Percentiles rank a stretch among this genome's conserved stretches.
These are phyloP conservation scores for Cephus cinctus DNA, from an alignment of 1,140 invertebrate genomes.

Conservation along the genomic window DNA sequence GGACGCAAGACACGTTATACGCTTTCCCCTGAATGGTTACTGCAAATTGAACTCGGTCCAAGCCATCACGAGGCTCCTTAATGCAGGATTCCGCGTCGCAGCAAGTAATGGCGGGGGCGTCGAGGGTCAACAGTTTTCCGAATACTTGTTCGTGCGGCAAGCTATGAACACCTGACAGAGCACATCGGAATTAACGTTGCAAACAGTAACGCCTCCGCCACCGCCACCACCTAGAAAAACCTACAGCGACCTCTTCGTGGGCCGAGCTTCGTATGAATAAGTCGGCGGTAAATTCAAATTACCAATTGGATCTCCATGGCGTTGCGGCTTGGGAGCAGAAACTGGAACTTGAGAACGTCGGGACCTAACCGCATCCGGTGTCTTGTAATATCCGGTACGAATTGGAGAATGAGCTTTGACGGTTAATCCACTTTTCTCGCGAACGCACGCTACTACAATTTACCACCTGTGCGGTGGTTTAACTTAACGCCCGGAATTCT, in stretches of 20 bases:
- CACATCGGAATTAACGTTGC: slow-evolving; percentile 3
- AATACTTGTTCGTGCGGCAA: slow-evolving; percentile 82
- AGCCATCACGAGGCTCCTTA: slow-evolving; percentile 84
- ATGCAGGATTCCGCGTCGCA: slow-evolving; percentile 76
- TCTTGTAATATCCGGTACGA: too few species aligned
- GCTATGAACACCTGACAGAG: slow-evolving; percentile 45
- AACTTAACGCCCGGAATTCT: too few species aligned
- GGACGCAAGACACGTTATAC: slow-evolving; percentile 81
- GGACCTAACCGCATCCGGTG: too few species aligned
- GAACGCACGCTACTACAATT: too few species aligned
- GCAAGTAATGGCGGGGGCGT: slow-evolving; percentile 87
- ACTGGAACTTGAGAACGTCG: too few species aligned
- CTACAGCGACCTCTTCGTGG: neutral
- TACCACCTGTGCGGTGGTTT: too few species aligned
- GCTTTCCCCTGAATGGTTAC: slow-evolving; percentile 90
- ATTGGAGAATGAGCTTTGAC: too few species aligned
- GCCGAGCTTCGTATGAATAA: neutral
- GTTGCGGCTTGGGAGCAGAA: too few species aligned
- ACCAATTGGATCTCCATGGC: too few species aligned
- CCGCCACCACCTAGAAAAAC: neutral
- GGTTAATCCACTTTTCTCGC: too few species aligned
- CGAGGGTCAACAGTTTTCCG: slow-evolving; percentile 89
- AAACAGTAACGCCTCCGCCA: slow-evolving; percentile 8
- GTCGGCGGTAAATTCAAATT: too few species aligned
- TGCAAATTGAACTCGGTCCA: slow-evolving; percentile 91